Evolutionary conservation across 2,113 vertebrate species (phyloP), one percentile per base, ranked within the genome.

Genomic region (Aldabrachelys gigantea): DNA sequence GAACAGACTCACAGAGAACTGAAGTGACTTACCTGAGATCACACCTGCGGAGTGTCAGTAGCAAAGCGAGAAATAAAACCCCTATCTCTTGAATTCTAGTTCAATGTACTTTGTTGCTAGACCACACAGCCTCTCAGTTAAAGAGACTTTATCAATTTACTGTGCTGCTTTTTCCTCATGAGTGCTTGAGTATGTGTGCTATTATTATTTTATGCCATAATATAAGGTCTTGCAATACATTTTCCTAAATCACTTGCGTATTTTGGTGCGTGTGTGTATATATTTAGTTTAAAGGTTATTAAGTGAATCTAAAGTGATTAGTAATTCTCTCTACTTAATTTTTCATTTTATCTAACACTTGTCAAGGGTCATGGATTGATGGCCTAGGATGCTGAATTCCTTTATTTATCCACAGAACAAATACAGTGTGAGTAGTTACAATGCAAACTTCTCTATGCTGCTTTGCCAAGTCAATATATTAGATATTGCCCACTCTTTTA

Each of bases 231-330:
- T n/a, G 35, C 1, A 2, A 19, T 69, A 69, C 8, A 69, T 69
- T 69, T 69, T 17, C 17, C 62, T 69, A n/a, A n/a, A 69, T 69
- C 62, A n/a, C 6, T 69, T 69, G 16, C 1, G 8, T n/a, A n/a
- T 69, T 69, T 69, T 69, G 53, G 80, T 27, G 25, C 47, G 27
- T 0, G 0, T 9, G n/a, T 62, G 0, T 44, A 9, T 31, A 4
- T 52, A 5, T 6, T 2, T 35, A 54, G 54, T 4, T 85, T 80
- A 52, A 80, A 80, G 31, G 79, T 52, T 52, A 8, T 25, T 38
- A 38, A 38, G 50, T 54, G 50, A 81, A 24, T 38, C 24, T 54
- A 53, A 81, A n/a, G n/a, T 8, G 12, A 24, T n/a, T 16, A 24
- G 50, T 6, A 52, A 17, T 24, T n/a, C 11, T 81, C 35, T 81